A percentile compares a stretch with the other conserved stretches of the same genome.
These are phyloP conservation scores for Buphagus erythrorhynchus DNA, from an alignment of 2,797 vertebrate species.

Conservation along the genomic window DNA sequence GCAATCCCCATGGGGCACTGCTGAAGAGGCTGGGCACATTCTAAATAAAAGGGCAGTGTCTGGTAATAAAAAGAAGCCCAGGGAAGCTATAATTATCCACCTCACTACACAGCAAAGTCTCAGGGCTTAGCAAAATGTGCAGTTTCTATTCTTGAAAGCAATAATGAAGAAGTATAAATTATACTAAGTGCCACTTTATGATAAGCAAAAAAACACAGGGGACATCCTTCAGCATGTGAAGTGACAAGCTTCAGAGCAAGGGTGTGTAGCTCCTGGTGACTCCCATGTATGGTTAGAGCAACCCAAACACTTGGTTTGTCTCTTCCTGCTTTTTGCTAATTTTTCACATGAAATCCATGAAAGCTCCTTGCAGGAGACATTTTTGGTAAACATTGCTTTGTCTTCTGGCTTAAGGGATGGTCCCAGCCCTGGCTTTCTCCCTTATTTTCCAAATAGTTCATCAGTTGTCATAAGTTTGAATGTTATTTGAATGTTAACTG, in stretches of 20 bases:
- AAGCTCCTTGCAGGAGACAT: neutral
- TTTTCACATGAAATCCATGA: neutral
- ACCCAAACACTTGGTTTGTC: neutral
- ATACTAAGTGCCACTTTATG: accelerated
- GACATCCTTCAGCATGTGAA: neutral
- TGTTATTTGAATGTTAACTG: neutral
- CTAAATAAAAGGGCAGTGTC: neutral
- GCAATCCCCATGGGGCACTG: accelerated
- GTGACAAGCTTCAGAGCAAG: neutral
- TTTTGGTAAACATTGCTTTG: neutral
- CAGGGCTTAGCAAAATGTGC: neutral
- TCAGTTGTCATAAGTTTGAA: neutral
- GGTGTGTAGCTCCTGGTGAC: neutral
- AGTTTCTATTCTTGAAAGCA: neutral
- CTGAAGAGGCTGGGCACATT: neutral
- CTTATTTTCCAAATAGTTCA: neutral
- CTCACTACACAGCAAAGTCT: neutral
- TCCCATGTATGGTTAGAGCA: neutral
- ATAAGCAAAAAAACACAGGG: neutral
- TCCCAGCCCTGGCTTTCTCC: neutral
- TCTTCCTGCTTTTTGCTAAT: neutral
- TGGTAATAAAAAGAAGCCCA: neutral
- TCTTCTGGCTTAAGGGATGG: neutral
- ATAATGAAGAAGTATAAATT: neutral
- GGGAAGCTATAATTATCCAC: neutral